These are phyloP conservation scores for Ctenopoma multispine DNA, from an alignment of 2,797 vertebrate species.

Conservation along the genomic window DNA sequence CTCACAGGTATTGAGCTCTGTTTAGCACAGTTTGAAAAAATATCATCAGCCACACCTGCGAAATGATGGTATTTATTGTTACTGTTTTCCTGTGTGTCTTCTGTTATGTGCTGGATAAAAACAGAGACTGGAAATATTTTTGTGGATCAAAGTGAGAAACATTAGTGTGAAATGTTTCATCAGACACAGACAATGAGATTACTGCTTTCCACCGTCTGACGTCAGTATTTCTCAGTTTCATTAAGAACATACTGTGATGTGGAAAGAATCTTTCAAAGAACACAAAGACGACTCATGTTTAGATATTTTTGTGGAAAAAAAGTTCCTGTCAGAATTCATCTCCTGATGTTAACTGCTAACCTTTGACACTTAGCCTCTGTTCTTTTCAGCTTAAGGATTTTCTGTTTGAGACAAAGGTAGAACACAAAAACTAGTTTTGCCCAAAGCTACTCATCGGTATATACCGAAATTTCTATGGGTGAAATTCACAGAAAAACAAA, in stretches of 20 bases:
- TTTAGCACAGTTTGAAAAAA: neutral
- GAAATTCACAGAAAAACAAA: neutral
- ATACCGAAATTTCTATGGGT: neutral
- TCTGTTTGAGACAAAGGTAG: conserved; percentile 4
- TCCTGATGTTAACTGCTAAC: neutral
- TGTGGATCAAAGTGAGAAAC: neutral
- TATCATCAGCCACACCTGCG: conserved; percentile 32
- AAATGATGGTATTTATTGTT: neutral
- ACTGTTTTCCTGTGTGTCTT: neutral
- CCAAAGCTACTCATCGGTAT: neutral
- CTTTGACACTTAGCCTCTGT: conserved; percentile 1
- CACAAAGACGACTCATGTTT: neutral
- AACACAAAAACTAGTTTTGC: neutral
- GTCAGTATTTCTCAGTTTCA: too few relatives aligned
- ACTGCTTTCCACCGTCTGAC: too few relatives aligned
- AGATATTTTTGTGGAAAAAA: neutral
- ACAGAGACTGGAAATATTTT: neutral
- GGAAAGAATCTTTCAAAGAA: too few relatives aligned
- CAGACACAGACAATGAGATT: too few relatives aligned
- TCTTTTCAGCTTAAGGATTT: neutral
- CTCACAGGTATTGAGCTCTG: conserved; percentile 15
- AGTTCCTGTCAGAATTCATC: neutral
- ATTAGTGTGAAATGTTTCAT: too few relatives aligned
- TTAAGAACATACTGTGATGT: too few relatives aligned
- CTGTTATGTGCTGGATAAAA: neutral